phyloP scores from a whole-genome alignment of 1,140 invertebrate species.

The Drosophila melanogaster region Release_6_plus_ISO1_MT NT_033777.3:24442001-24442500 shows the following conservation, averaged over 20 bases:
- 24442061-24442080: background rate
- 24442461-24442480: background rate
- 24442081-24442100: background rate
- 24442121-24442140: background rate
- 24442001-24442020: no score
- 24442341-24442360: slow-evolving; percentile 77
- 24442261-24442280: slow-evolving; percentile 19
- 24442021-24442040: no score
- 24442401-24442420: slow-evolving; percentile 28
- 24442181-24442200: slow-evolving; percentile 52
- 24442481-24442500: slow-evolving; percentile 6
- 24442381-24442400: slow-evolving; percentile 43
- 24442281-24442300: slow-evolving; percentile 21
- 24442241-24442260: slow-evolving; percentile 68
- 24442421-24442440: slow-evolving; percentile 29
- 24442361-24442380: slow-evolving; percentile 79
- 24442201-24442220: slow-evolving; percentile 81
- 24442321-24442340: slow-evolving; percentile 61
- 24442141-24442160: background rate
- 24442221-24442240: slow-evolving; percentile 76
- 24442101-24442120: background rate
- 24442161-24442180: slow-evolving; percentile 20
- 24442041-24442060: background rate
- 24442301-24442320: slow-evolving; percentile 63
- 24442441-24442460: slow-evolving; percentile 3